A percentile compares a stretch with the other conserved stretches of the same genome.
Conservation (phyloP, 2,797 vertebrate genomes). For the Hippoglossus hippoglossus region DNA sequence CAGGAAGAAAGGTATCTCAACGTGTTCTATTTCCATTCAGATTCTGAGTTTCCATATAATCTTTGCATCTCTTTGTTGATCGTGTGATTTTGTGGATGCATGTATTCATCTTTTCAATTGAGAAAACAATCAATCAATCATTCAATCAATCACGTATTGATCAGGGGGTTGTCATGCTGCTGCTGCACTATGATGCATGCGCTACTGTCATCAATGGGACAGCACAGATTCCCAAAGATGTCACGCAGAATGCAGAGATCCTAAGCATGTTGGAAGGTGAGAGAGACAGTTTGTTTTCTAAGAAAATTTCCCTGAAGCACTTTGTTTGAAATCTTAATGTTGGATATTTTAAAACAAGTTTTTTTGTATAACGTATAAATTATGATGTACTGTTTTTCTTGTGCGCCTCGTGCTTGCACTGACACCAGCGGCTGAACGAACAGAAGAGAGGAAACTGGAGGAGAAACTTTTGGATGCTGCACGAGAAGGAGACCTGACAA, state of each 20-base stretch:
- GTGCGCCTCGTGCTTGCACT: background rate
- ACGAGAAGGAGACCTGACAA: conserved; percentile 89
- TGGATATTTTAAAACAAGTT: conserved; percentile 5
- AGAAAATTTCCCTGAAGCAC: conserved; percentile 17
- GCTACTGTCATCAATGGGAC: conserved; percentile 92
- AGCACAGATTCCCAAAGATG: conserved; percentile 94
- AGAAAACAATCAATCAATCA: conserved; percentile 36
- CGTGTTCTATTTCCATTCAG: background rate
- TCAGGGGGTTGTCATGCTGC: conserved; percentile 96
- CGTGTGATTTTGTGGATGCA: conserved; percentile 71
- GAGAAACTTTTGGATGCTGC: conserved; percentile 91
- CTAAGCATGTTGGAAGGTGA: conserved; percentile 96
- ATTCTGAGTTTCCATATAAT: conserved; percentile 9
- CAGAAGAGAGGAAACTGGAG: conserved; percentile 94
- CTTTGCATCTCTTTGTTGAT: conserved; percentile 25
- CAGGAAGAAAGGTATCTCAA: conserved; percentile 91
- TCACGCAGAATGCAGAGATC: conserved; percentile 92
- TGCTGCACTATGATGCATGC: conserved; percentile 91
- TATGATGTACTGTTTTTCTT: background rate
- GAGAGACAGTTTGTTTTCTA: conserved; percentile 20
- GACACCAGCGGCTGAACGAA: conserved; percentile 91
- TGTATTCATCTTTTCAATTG: conserved; percentile 46
- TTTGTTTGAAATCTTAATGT: background rate
- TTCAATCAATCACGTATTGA: conserved; percentile 67
- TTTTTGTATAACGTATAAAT: background rate